Percentiles rank a stretch among this genome's conserved stretches.
Conservation (phyloP, 2,888 invertebrate genomes). For the Meandrusa payeni region DNA sequence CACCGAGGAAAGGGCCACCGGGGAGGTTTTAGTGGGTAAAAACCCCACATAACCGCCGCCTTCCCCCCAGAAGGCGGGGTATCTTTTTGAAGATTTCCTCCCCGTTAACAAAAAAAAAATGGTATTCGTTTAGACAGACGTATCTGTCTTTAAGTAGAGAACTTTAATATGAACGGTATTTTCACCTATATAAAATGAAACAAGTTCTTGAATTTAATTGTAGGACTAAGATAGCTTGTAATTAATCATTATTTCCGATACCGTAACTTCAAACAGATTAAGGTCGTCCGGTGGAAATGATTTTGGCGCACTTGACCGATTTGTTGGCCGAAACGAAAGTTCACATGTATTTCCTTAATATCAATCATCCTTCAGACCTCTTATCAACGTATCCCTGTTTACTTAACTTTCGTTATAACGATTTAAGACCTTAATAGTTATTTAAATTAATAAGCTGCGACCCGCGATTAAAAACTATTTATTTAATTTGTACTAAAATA, state of each 20-base stretch:
- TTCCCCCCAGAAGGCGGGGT: too few species aligned
- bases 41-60: too few species aligned
- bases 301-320: constrained; percentile 23
- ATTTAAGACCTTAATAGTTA: constrained; percentile 4
- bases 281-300: constrained; percentile 18
- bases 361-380: constrained; percentile 18
- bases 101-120: too few species aligned
- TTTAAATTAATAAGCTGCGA: too few species aligned
- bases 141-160: too few species aligned
- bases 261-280: constrained; percentile 19
- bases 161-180: too few species aligned
- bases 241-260: constrained; percentile 20
- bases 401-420: constrained; percentile 16
- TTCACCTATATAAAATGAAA: not conserved
- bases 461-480: too few species aligned
- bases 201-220: not conserved
- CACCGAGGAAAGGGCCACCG: too few species aligned
- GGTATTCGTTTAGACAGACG: too few species aligned
- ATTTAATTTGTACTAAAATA: too few species aligned
- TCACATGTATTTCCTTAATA: constrained; percentile 20
- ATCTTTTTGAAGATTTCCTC: too few species aligned
- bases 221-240: constrained; percentile 5
- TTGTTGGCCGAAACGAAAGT: constrained; percentile 17
- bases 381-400: constrained; percentile 6
- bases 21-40: too few species aligned